Evolutionary conservation across 2,797 vertebrate genomes (phyloP), one percentile per base, ranked within the genome.

Genomic region (Anolis apletophallus): DNA sequence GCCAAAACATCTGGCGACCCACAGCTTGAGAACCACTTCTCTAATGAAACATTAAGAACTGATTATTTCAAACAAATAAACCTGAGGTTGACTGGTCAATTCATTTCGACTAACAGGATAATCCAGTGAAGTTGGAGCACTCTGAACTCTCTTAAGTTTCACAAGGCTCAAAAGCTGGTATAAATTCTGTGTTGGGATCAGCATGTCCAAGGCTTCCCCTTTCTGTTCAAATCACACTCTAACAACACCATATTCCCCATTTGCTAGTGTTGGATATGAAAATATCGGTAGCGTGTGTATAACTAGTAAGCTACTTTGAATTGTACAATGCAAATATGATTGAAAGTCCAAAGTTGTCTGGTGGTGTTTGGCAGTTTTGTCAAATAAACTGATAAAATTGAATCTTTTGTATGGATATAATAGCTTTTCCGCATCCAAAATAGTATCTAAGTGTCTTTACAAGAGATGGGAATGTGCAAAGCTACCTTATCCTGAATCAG

Each of bases 361-460:
- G 55, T 67, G 9, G 23, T 29, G 80, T 36, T 69, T 59, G 71
- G 57, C 83, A 59, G 32, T 3, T 7, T 88, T 75, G 29, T 78
- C 46, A 87, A 16, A 16, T 81, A 77, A 85, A 83, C 69, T 68
- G 75, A 87, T 3, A 14, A 92, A 91, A 83, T 26, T 40, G 73
- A 54, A 75, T 57, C 88, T 88, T 81, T 4, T 79, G 21, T 36
- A 64, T 71, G 21, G 40, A 83, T 87, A 54, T 46, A 78, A 0
- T 0, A 73, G 81, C 11, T 12, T 16, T 59, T 54, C 19, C 1
- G 8, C 19, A 67, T 81, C 72, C 85, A 78, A 93, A 94, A 91
- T 1, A 21, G 40, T 68, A 72, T 80, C 32, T 75, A 5, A 21
- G 26, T 23, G 26, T 29, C 23, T 64, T 64, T 64, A 64, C 2